These are phyloP conservation scores for Dromiciops gliroides DNA, from an alignment of 2,113 vertebrate species.

Conservation along the genomic window DNA sequence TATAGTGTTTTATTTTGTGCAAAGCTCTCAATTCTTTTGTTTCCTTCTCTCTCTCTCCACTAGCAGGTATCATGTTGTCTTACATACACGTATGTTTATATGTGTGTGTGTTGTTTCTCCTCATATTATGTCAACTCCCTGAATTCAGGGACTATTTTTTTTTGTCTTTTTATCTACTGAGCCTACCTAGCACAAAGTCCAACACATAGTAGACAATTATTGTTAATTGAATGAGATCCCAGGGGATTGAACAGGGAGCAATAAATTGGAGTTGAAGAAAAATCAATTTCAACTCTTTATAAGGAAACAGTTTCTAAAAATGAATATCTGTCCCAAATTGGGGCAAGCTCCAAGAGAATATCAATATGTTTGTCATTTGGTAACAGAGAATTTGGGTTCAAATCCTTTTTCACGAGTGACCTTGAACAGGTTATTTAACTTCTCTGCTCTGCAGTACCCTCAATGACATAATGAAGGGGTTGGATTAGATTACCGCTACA, in stretches of 20 bases:
- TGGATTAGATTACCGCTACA: not conserved
- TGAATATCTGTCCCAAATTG: not conserved
- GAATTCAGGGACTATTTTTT: not conserved
- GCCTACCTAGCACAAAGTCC: not conserved
- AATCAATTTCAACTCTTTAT: not conserved
- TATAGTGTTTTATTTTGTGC: not conserved
- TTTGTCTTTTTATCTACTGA: not conserved
- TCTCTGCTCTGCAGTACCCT: not conserved
- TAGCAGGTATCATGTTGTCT: not conserved
- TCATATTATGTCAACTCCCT: not conserved
- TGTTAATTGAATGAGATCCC: not conserved
- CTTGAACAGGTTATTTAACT: not conserved
- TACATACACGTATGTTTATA: not conserved
- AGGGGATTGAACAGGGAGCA: not conserved
- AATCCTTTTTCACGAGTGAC: not conserved
- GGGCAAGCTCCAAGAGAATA: not conserved
- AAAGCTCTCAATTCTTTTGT: not conserved
- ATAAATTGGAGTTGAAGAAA: not conserved
- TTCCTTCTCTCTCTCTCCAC: not conserved
- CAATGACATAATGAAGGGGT: not conserved
- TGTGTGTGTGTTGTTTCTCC: not conserved
- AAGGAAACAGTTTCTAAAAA: not conserved
- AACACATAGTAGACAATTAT: not conserved
- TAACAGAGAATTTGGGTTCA: not conserved
- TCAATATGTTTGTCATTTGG: not conserved